Conservation (phyloP, 2,888 invertebrate species). For the Emmelina monodactyla region DNA sequence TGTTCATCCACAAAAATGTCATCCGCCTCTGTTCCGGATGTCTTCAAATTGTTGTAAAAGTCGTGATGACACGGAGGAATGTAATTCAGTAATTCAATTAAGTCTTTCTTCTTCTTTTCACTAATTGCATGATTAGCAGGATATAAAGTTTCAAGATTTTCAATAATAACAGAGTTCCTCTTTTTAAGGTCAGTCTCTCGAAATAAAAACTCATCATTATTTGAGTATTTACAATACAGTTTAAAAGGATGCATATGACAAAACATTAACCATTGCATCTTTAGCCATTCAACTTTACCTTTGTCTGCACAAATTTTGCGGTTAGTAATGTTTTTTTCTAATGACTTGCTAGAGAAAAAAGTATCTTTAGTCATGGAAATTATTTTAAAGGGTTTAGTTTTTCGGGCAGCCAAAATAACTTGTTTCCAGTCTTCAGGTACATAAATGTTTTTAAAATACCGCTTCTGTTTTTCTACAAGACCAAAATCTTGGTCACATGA, state of each 20-base stretch:
- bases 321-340: conserved; percentile 5
- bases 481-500: conserved; percentile 13
- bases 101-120: not conserved
- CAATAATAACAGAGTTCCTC: not conserved
- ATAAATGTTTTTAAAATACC: conserved; percentile 3
- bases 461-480: conserved; percentile 8
- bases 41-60: too few relatives aligned
- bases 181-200: not conserved
- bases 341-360: conserved; percentile 4
- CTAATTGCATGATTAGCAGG: not conserved
- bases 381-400: conserved; percentile 5
- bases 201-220: not conserved
- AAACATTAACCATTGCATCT: not conserved
- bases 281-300: not conserved
- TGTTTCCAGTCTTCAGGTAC: conserved; percentile 9
- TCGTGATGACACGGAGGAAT: not conserved
- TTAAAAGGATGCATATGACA: not conserved
- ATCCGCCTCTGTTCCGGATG: too few relatives aligned
- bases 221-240: not conserved
- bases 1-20: too few relatives aligned
- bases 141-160: not conserved
- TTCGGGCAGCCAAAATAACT: conserved; percentile 9
- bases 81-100: not conserved
- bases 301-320: conserved; percentile 3
- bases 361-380: conserved; percentile 1